These are phyloP conservation scores for Spilogale gracilis DNA, from an alignment of 2,113 vertebrate genomes.

Conservation along the genomic window DNA sequence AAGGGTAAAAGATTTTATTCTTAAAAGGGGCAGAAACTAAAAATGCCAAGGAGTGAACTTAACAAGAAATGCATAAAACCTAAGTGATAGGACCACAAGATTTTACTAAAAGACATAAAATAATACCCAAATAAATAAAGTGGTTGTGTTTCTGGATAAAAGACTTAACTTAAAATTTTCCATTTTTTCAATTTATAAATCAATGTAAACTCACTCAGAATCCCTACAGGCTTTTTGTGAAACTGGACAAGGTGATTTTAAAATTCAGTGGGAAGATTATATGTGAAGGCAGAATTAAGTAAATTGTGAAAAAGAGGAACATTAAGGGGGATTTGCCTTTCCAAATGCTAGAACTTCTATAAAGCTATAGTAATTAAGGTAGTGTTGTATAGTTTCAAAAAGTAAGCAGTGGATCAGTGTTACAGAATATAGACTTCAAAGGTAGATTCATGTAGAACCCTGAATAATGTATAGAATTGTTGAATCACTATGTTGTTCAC, in stretches of 20 bases:
- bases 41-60: background rate
- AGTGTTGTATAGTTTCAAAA: background rate
- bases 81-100: background rate
- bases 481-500: background rate
- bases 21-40: background rate
- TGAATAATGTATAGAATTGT: background rate
- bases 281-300: background rate
- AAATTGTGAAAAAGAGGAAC: background rate
- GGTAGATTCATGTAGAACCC: background rate
- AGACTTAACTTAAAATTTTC: slow-evolving; percentile 35
- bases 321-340: background rate
- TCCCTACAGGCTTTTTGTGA: background rate
- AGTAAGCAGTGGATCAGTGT: background rate
- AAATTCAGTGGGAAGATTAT: slow-evolving; percentile 21
- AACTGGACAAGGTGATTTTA: background rate
- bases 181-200: background rate
- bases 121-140: slow-evolving; percentile 1
- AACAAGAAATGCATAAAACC: background rate
- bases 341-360: background rate
- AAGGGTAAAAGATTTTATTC: background rate
- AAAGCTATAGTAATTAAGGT: background rate
- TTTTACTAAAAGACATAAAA: background rate
- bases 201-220: background rate
- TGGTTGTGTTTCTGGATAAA: background rate
- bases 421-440: background rate